A percentile compares a stretch with the other conserved stretches of the same genome.
Evolutionary conservation across 2,113 vertebrate species (phyloP).

Genomic region (Mesocricetus auratus): DNA sequence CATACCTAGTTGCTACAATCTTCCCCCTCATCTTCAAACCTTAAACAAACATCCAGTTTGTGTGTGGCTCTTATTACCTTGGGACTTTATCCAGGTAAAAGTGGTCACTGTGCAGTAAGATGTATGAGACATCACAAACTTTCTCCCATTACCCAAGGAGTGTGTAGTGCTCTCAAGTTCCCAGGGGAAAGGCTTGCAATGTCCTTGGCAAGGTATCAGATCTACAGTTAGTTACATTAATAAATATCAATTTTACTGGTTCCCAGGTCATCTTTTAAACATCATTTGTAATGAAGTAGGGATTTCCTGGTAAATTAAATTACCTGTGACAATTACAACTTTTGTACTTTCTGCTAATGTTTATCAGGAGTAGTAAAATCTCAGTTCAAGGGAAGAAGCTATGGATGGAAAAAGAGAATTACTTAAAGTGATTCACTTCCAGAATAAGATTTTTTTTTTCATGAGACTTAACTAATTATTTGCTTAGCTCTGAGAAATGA

Average conservation of each 20-base stretch:
- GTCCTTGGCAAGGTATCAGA: slow-evolving; percentile 53
- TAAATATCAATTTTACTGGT: slow-evolving; percentile 68
- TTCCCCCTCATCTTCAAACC: neutral
- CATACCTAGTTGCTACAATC: neutral
- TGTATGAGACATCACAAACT: neutral
- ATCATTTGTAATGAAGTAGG: slow-evolving; percentile 55
- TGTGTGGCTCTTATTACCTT: neutral
- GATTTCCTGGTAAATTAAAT: slow-evolving; percentile 76
- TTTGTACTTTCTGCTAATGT: slow-evolving; percentile 64
- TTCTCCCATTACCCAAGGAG: neutral
- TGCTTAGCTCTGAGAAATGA: slow-evolving; percentile 12
- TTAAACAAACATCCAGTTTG: neutral
- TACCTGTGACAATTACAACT: slow-evolving; percentile 68
- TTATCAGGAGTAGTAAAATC: slow-evolving; percentile 67
- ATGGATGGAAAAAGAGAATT: slow-evolving; percentile 18
- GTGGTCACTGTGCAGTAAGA: neutral
- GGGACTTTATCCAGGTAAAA: neutral
- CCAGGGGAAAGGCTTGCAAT: neutral
- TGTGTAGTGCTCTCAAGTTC: neutral
- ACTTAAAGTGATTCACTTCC: slow-evolving; percentile 34
- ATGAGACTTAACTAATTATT: slow-evolving; percentile 48
- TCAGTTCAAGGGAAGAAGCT: slow-evolving; percentile 29
- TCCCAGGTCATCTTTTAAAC: slow-evolving; percentile 72
- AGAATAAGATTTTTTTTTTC: neutral
- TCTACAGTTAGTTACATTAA: slow-evolving; percentile 56